Evolutionary conservation across 64 coral and sea anemone species (phyloP).

Genomic region (Montipora foliosa): DNA sequence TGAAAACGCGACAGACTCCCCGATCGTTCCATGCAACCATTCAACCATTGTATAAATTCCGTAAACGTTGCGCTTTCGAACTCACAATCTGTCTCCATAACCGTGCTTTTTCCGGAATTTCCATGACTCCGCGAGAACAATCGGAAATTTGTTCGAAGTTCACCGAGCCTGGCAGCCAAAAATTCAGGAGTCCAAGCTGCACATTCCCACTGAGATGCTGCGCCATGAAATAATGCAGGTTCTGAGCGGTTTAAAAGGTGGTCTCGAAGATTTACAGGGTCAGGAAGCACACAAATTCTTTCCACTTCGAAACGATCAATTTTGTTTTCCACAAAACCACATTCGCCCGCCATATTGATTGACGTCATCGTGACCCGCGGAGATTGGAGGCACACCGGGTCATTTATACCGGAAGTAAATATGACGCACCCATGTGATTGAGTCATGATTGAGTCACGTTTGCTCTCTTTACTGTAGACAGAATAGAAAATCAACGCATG

Average conservation of each 20-base stretch:
- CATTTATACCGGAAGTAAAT: slow-evolving; percentile 39
- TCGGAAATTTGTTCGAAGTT: slow-evolving; percentile 85
- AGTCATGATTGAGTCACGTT: too few relatives aligned
- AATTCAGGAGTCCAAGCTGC: slow-evolving; percentile 81
- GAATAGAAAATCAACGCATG: too few relatives aligned
- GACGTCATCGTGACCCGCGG: slow-evolving; percentile 27
- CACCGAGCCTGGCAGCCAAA: slow-evolving; percentile 63
- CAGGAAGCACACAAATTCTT: slow-evolving; percentile 30
- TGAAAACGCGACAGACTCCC: slow-evolving; percentile 64
- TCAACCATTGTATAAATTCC: slow-evolving; percentile 86
- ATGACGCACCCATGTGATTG: too few relatives aligned
- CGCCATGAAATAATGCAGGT: slow-evolving; percentile 74
- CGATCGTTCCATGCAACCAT: slow-evolving; percentile 28
- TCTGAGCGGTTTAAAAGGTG: slow-evolving; percentile 55
- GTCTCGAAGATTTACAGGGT: slow-evolving; percentile 49
- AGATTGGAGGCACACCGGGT: too few relatives aligned
- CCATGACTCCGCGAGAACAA: slow-evolving; percentile 64
- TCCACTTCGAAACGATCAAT: not conserved
- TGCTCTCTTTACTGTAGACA: not conserved
- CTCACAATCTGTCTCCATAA: slow-evolving; percentile 93
- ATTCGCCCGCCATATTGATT: slow-evolving; percentile 71
- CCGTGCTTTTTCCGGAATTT: slow-evolving; percentile 13
- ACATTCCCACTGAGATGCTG: slow-evolving; percentile 76
- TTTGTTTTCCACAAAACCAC: not conserved
- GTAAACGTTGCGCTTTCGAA: slow-evolving; percentile 80